Percentiles rank a stretch among this genome's conserved stretches.
Conservation (phyloP, 2,113 vertebrate species). For the Antidorcas marsupialis region DNA sequence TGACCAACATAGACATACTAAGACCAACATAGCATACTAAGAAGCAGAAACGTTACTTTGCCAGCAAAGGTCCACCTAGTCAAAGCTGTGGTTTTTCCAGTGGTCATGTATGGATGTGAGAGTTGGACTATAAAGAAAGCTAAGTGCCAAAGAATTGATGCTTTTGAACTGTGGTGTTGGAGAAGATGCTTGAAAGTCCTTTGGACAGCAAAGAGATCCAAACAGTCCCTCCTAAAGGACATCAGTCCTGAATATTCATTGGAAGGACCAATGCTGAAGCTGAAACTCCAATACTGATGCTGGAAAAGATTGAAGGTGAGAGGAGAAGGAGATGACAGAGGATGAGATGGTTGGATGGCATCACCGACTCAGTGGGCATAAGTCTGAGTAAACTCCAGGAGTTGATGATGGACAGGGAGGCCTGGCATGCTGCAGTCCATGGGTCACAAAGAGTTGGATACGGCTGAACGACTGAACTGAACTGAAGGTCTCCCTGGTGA, state of each 20-base stretch:
- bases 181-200: not conserved
- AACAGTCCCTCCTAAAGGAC: not conserved
- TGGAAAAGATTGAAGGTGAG: not conserved
- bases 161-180: not conserved
- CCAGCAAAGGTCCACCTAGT: not conserved
- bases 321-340: not conserved
- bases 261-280: not conserved
- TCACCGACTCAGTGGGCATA: not conserved
- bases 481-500: not conserved
- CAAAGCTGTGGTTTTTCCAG: not conserved
- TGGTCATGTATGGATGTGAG: not conserved
- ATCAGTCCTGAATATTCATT: not conserved
- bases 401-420: not conserved
- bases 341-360: not conserved
- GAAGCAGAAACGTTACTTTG: not conserved
- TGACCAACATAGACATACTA: not conserved
- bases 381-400: not conserved
- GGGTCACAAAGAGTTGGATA: not conserved
- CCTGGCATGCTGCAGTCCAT: not conserved
- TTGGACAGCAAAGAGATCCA: not conserved
- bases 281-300: not conserved
- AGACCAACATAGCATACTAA: not conserved
- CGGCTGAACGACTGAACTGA: not conserved
- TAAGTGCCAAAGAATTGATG: accelerated
- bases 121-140: not conserved